Evolutionary conservation across 2,113 vertebrate genomes (phyloP), one percentile per base, ranked within the genome.

Genomic region (Phainopepla nitens): DNA sequence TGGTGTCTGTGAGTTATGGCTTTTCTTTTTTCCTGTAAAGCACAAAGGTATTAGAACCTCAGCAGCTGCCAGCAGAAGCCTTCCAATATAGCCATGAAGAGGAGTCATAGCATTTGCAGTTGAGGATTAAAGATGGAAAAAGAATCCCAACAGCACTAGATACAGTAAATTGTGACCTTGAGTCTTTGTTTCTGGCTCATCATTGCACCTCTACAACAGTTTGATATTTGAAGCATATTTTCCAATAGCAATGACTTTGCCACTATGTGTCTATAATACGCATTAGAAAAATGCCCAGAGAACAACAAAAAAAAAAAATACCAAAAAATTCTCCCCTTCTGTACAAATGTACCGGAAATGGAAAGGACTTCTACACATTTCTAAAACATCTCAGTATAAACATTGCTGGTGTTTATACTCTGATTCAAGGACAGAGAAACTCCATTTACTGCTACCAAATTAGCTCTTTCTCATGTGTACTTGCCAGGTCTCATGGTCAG

Each of bases 291-390:
- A 47, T 33, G 7, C 18, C 27, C 45, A 50, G 14, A 51, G 25
- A 77, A 16, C 1, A 60, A 45, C 0, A 39, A 1, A n/a, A n/a
- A n/a, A n/a, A n/a, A n/a, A n/a, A n/a, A n/a, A 20, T 2, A 15
- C 10, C 3, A 42, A 50, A 64, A 61, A 35, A 47, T 9, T 29
- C 45, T 57, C 11, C 6, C 28, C 12, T 64, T 82, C 49, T 12
- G 0, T 10, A 13, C 12, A 66, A 75, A 76, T 2, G 3, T 18
- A 21, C 42, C 14, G 31, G 31, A 86, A 65, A 82, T 15, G 0
- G 8, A 41, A 19, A 14, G 7, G 11, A 31, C 19, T 75, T 77
- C 9, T 15, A 33, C 2, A 6, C 11, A 21, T 42, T 77, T 16
- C 35, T 50, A 22, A 73, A 73, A 10, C 5, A 45, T 13, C 17